phyloP scores from a whole-genome alignment of 1,140 invertebrate genomes.

The Drosophila leontia region DNA sequence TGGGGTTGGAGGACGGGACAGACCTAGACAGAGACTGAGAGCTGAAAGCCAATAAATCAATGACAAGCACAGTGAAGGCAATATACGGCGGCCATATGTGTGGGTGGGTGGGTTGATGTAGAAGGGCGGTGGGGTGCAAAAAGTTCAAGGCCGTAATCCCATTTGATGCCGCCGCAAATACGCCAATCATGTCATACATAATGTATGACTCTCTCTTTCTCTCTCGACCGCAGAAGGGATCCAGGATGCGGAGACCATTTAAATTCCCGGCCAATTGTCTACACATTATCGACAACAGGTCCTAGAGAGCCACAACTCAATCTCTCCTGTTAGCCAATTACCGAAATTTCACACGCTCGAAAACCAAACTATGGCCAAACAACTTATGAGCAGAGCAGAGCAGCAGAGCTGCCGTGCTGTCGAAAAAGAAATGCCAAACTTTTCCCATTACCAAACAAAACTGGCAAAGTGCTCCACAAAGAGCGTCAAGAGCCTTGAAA shows the following conservation, averaged over 20 bases:
- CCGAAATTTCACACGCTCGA: constrained; percentile 55
- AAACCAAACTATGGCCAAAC: constrained; percentile 44
- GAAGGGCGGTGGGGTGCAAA: constrained; percentile 18
- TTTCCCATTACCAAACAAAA: constrained; percentile 73
- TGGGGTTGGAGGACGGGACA: constrained; percentile 8
- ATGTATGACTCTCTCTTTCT: constrained; percentile 51
- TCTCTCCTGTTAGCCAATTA: constrained; percentile 56
- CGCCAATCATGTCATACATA: constrained; percentile 79
- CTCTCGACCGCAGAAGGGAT: constrained; percentile 14
- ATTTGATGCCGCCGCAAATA: constrained; percentile 77
- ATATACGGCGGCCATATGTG: constrained; percentile 12
- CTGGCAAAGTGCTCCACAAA: constrained; percentile 40
- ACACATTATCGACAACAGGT: constrained; percentile 59
- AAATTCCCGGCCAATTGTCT: constrained; percentile 61
- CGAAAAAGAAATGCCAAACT: constrained; percentile 54
- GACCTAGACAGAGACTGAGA: constrained; percentile 6
- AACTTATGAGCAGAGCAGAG: constrained; percentile 27
- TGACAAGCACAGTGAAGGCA: constrained; percentile 63
- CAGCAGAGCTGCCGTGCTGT: constrained; percentile 23
- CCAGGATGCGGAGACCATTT: constrained; percentile 21
- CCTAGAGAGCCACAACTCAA: constrained; percentile 17
- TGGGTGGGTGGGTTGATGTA: constrained; percentile 4
- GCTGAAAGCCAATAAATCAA: constrained; percentile 76
- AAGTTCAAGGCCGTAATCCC: constrained; percentile 79
- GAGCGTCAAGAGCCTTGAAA: constrained; percentile 46